phyloP scores from a whole-genome alignment of 2,888 invertebrate genomes.

The Pimpla rufipes region DNA sequence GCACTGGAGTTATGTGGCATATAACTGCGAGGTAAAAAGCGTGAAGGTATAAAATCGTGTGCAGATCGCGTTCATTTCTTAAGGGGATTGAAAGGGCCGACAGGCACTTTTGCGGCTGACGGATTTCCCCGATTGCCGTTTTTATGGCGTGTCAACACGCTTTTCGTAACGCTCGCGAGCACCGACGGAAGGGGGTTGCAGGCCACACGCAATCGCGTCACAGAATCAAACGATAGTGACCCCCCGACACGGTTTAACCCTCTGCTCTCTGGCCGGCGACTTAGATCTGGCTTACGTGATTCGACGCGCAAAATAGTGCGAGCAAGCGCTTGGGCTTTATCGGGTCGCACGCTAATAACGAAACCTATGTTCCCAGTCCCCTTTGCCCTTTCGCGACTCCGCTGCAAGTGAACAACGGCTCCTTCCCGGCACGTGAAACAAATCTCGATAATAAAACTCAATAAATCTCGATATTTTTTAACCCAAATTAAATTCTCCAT shows the following conservation, averaged over 20 bases:
- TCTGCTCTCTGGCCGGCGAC: slow-evolving; percentile 36
- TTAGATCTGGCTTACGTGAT: slow-evolving; percentile 62
- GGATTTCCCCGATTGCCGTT: slow-evolving; percentile 83
- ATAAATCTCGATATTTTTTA: neutral
- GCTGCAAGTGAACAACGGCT: slow-evolving; percentile 18
- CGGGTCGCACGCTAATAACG: slow-evolving; percentile 72
- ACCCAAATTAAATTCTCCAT: neutral
- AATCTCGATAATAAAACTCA: slow-evolving; percentile 39
- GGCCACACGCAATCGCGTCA: slow-evolving; percentile 76
- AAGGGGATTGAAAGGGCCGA: slow-evolving; percentile 72
- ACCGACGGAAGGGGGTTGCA: slow-evolving; percentile 66
- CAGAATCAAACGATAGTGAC: slow-evolving; percentile 74
- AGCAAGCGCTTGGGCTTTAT: slow-evolving; percentile 64
- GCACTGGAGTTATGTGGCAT: slow-evolving; percentile 28
- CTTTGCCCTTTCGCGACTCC: slow-evolving; percentile 48
- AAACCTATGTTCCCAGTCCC: slow-evolving; percentile 54
- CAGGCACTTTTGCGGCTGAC: slow-evolving; percentile 80
- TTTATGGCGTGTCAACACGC: slow-evolving; percentile 85
- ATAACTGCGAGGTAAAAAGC: slow-evolving; percentile 42
- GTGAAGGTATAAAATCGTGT: slow-evolving; percentile 34
- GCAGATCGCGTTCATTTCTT: slow-evolving; percentile 68
- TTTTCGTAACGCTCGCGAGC: slow-evolving; percentile 73
- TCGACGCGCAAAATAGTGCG: slow-evolving; percentile 57
- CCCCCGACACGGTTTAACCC: slow-evolving; percentile 66
- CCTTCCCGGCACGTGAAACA: slow-evolving; percentile 49